Base-by-base conservation (phyloP, 2,797 vertebrate species). In the Coreius guichenoti region DNA sequence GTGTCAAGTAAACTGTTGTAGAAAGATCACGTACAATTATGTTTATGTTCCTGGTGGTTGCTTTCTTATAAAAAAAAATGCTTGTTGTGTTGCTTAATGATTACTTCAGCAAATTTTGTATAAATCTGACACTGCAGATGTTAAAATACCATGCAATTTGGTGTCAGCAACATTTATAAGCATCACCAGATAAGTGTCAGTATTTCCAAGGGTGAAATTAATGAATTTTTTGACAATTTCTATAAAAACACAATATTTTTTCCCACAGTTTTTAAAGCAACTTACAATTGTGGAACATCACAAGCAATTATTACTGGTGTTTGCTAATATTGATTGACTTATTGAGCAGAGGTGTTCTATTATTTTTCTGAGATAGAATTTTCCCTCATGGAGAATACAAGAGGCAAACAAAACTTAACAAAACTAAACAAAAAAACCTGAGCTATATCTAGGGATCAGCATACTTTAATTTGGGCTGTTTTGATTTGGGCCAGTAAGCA, bases 1-100 rank as follows among this genome's bases (percentile, higher is more conserved):
- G 67, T 76, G 77, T 86, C 81, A 74, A 36, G 72, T 54, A 79
- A 82, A 21, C 29, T 33, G 31, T 51, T 65, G 31, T 67, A 13
- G 16, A 68, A 49, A 84, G 33, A 77, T 56, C 49, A 69, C n/a
- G 3, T 23, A 67, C 58, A 67, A 68, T 54, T 51, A 54, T 54
- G 61, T 77, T 76, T 29, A 43, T 31, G 61, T 80, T 79, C n/a
- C n/a, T 31, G n/a, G 39, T 45, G 58, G 58, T 29, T 80, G 26
- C 61, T 29, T 80, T 80, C 39, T 79, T 14, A 45, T 5, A 72
- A 23, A 1, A 11, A 61, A 39, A 45, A 54, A 14, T 4, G 19
- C 11, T 33, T 14, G 29, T 75, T 36, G 5, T 76, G 31, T 79
- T 43, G 58, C 8, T 65, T 36, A 58, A 61, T 23, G 23, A 67